Evolutionary conservation across 2,797 vertebrate genomes (phyloP).

Genomic region (Meda fulgida): DNA sequence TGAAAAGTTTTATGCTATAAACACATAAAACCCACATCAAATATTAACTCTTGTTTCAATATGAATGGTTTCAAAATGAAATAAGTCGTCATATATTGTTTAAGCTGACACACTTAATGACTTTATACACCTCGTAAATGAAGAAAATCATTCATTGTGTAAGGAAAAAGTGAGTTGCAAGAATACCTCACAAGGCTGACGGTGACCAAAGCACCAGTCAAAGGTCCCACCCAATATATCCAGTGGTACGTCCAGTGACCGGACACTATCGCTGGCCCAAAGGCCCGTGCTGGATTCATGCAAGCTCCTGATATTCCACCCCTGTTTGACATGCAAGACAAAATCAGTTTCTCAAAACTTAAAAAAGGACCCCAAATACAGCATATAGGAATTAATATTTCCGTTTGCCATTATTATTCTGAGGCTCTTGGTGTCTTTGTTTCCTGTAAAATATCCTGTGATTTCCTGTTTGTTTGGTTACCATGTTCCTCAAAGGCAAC

Average conservation of each 20-base stretch:
- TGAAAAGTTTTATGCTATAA: background rate
- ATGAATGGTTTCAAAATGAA: background rate
- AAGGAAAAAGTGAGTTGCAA: background rate
- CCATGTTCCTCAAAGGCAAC: background rate
- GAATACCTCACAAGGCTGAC: slow-evolving; percentile 70
- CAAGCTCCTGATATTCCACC: slow-evolving; percentile 86
- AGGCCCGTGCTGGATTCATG: slow-evolving; percentile 91
- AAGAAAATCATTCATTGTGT: background rate
- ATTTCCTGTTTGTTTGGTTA: background rate
- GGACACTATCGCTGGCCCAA: slow-evolving; percentile 80
- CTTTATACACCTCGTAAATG: background rate
- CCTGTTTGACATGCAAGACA: slow-evolving; percentile 68
- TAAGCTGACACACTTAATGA: background rate
- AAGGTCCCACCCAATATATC: slow-evolving; percentile 85
- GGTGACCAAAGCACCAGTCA: slow-evolving; percentile 67
- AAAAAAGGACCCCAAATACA: background rate
- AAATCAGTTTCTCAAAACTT: background rate
- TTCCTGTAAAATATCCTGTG: slow-evolving; percentile 2
- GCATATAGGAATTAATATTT: background rate
- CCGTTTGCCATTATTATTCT: slow-evolving; percentile 3
- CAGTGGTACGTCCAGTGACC: slow-evolving; percentile 82
- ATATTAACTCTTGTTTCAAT: background rate
- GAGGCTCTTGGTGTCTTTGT: background rate
- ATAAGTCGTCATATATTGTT: background rate
- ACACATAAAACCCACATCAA: background rate